phyloP scores from a whole-genome alignment of 2,888 invertebrate species.

The Volucella bombylans region DNA sequence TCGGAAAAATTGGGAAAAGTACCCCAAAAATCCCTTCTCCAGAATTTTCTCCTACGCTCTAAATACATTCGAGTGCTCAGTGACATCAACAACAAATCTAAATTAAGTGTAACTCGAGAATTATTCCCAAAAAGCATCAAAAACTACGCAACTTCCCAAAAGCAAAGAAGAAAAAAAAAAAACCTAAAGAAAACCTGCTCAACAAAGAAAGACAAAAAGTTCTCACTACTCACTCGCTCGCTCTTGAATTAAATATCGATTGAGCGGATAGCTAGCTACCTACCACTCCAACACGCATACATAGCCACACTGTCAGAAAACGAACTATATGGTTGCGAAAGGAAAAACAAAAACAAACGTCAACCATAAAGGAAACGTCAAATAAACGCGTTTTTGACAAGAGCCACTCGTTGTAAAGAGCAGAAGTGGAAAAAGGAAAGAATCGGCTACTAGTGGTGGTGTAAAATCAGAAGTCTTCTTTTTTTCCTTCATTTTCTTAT shows the following conservation, averaged over 20 bases:
- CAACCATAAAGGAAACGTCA: conserved; percentile 68
- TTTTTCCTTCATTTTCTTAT: conserved; percentile 43
- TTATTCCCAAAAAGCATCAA: conserved; percentile 32
- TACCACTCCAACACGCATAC: conserved; percentile 2
- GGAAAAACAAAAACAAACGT: conserved; percentile 73
- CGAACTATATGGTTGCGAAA: conserved; percentile 38
- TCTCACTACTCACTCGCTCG: conserved; percentile 41
- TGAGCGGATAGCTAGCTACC: conserved; percentile 29
- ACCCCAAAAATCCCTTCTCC: conserved; percentile 37
- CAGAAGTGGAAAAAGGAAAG: conserved; percentile 6
- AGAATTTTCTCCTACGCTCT: conserved; percentile 54
- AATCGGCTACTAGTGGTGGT: conserved; percentile 35
- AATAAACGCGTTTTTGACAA: conserved; percentile 66
- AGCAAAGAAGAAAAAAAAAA: conserved; percentile 42
- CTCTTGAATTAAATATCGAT: conserved; percentile 72
- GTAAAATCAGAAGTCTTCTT: conserved; percentile 43
- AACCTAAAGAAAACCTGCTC: conserved; percentile 2
- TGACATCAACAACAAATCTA: conserved; percentile 4
- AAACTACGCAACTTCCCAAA: conserved; percentile 70
- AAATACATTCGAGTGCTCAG: conserved; percentile 33
- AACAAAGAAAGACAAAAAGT: conserved; percentile 22
- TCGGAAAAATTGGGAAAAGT: conserved; percentile 60
- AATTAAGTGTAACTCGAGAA: conserved; percentile 26
- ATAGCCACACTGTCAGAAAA: not conserved
- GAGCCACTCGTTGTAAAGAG: conserved; percentile 23